These are phyloP conservation scores for Calliphora vomitoria DNA, from an alignment of 2,888 invertebrate species.

Conservation along the genomic window DNA sequence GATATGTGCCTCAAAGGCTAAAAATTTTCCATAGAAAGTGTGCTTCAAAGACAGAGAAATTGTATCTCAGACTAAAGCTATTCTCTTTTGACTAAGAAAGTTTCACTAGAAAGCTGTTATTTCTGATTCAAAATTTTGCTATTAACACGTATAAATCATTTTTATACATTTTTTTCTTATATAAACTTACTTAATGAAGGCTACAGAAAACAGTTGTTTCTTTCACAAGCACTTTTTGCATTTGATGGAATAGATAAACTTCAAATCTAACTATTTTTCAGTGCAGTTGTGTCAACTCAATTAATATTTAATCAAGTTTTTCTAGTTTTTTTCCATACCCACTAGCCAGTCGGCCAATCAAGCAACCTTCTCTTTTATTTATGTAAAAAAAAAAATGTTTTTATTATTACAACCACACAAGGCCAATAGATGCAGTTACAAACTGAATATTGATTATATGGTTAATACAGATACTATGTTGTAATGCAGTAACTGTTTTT, in stretches of 20 bases:
- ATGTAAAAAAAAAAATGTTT: background rate
- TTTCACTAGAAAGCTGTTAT: no score
- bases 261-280: background rate
- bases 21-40: no score
- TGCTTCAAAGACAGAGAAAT: no score
- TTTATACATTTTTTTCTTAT: no score
- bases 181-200: no score
- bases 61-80: no score
- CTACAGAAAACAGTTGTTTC: no score
- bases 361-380: constrained; percentile 17
- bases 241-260: background rate
- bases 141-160: no score
- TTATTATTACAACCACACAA: constrained; percentile 43
- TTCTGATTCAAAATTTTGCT: no score
- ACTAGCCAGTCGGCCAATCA: background rate
- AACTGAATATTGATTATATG: constrained; percentile 46
- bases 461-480: constrained; percentile 37
- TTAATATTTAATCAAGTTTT: constrained; percentile 47
- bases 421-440: constrained; percentile 52
- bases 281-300: background rate
- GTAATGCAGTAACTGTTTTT: constrained; percentile 45
- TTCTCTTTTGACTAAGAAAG: no score
- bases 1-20: no score
- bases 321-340: constrained; percentile 21
- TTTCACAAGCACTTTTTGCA: background rate